Evolutionary conservation across 2,888 invertebrate species (phyloP), one percentile per base, ranked within the genome.

Genomic region (Eupithecia abbreviata): DNA sequence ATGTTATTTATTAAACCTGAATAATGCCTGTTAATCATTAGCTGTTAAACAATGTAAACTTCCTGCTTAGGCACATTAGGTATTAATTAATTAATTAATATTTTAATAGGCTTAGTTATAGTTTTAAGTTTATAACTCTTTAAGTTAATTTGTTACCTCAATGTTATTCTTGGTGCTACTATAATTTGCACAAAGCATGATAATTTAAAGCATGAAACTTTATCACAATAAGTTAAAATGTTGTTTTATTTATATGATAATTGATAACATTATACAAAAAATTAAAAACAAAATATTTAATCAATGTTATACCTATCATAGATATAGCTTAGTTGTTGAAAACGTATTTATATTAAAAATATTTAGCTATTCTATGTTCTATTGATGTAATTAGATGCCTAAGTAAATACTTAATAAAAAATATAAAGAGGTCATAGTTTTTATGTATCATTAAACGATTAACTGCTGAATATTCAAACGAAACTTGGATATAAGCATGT

Each of bases 141-240:
- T 30, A 15, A 66, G 6, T 42, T 66, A 7, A 66, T 42, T 66
- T 42, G 66, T 66, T 66, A 42, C 4, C 15, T 42, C 12, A 9
- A n/a, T 66, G 42, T 66, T 41, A 58, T 18, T 58, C 5, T 66
- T 66, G 66, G 66, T 66, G 66, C 66, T 66, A 66, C 42, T 42
- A 66, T 66, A 42, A 66, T 66, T 66, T 66, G 66, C 66, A 15
- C 13, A 42, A 41, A 66, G 41, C 13, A 66, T 15, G 15, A 66
- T 65, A 65, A 65, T 65, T 65, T 30, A 30, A n/a, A 9, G n/a
- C 18, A 55, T 55, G 55, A 65, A 41, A 30, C 13, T 41, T 62
- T 30, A 30, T 62, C 62, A 62, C 30, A 62, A 30, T 62, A 30
- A 49, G 0, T 0, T 45, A 45, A 5, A 2, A 12, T 62, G 18